Evolutionary conservation across 92 coral and sea anemone species (phyloP).

Genomic region (Palythoa caribaeorum): DNA sequence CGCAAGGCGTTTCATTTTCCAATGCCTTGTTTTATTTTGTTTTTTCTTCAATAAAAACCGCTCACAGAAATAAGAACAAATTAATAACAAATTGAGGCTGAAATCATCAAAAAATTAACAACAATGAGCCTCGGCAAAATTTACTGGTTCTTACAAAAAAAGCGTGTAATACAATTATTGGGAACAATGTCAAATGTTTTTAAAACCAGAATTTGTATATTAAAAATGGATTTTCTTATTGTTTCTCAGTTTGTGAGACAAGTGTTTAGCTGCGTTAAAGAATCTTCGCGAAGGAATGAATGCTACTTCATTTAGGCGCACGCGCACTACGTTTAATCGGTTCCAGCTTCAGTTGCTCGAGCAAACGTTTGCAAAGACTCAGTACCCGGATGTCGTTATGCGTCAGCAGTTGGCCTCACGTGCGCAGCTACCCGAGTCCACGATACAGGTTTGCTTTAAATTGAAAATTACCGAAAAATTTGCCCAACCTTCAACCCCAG

Average conservation of each 20-base stretch:
- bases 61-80: too few species aligned
- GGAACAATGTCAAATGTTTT: too few species aligned
- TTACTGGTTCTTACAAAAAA: too few species aligned
- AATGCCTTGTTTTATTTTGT: too few species aligned
- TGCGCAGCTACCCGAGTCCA: conserved; percentile 28
- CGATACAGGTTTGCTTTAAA: conserved; percentile 15
- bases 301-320: conserved; percentile 10
- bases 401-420: conserved; percentile 23
- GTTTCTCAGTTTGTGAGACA: not conserved
- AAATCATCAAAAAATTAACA: too few species aligned
- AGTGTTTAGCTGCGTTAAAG: not conserved
- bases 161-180: too few species aligned
- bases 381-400: conserved; percentile 26
- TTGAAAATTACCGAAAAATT: not conserved
- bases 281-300: not conserved
- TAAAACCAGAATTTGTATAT: too few species aligned
- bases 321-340: conserved; percentile 34
- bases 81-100: too few species aligned
- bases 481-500: not conserved
- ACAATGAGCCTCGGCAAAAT: too few species aligned
- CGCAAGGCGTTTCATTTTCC: too few species aligned
- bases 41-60: too few species aligned
- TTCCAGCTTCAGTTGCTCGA: conserved; percentile 27
- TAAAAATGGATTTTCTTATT: too few species aligned
- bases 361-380: conserved; percentile 19